Evolutionary conservation across 1,140 invertebrate species (phyloP).

Genomic region (Homalodisca vitripennis): DNA sequence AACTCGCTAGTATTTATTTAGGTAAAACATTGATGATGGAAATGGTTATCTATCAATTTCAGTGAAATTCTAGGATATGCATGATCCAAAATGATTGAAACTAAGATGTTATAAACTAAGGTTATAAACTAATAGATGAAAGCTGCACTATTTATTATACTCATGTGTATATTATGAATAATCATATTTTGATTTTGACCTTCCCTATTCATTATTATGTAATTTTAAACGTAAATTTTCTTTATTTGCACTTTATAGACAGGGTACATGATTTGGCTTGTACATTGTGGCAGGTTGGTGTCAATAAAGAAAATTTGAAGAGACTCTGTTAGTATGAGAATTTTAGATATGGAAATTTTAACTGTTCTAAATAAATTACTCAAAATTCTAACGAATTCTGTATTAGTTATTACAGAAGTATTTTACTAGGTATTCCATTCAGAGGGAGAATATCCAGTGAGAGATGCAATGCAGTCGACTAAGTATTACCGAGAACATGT

Average conservation of each 20-base stretch:
- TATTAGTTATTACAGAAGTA: neutral
- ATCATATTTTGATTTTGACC: too few species aligned
- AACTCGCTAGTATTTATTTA: neutral
- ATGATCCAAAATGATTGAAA: too few species aligned
- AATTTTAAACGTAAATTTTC: too few species aligned
- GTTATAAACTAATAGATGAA: too few species aligned
- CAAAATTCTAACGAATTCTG: neutral
- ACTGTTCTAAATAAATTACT: neutral
- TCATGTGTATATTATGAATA: too few species aligned
- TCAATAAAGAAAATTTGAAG: neutral
- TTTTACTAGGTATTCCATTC: neutral
- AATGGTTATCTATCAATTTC: neutral
- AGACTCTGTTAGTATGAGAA: neutral
- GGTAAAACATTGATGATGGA: neutral
- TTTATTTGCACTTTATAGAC: neutral
- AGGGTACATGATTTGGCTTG: neutral
- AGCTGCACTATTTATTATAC: too few species aligned
- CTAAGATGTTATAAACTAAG: too few species aligned
- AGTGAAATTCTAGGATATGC: too few species aligned
- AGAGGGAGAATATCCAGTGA: neutral
- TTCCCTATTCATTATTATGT: too few species aligned
- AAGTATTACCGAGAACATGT: neutral
- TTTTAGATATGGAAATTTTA: neutral
- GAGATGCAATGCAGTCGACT: constrained; percentile 3
- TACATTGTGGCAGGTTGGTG: neutral